A percentile compares a stretch with the other conserved stretches of the same genome.
phyloP scores from a whole-genome alignment of 2,113 vertebrate species.

The Furnarius figulus region DNA sequence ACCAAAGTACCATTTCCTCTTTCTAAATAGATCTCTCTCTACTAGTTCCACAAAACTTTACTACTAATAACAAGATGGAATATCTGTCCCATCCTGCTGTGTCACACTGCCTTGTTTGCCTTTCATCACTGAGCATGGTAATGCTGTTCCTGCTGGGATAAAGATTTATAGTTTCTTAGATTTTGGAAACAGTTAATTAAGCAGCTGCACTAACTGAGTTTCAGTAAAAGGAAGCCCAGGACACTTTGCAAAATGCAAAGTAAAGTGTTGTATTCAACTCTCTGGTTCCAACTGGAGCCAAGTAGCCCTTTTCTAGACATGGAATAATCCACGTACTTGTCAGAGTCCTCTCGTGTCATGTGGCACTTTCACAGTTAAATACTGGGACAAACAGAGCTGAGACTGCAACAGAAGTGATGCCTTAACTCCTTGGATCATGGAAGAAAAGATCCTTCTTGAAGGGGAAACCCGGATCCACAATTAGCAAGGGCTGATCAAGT shows the following conservation, averaged over 20 bases:
- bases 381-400: neutral
- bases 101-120: neutral
- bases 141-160: neutral
- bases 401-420: neutral
- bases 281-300: neutral
- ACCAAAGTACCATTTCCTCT: neutral
- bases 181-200: constrained; percentile 32
- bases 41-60: neutral
- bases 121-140: neutral
- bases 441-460: neutral
- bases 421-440: constrained; percentile 3
- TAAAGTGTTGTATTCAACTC: neutral
- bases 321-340: neutral
- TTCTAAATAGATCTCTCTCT: neutral
- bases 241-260: neutral
- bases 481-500: neutral
- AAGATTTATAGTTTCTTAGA: neutral
- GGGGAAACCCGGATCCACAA: neutral
- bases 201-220: neutral
- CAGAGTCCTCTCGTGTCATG: neutral
- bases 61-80: neutral
- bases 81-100: neutral
- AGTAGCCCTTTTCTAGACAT: neutral
- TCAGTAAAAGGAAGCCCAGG: neutral
- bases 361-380: neutral